A percentile compares a stretch with the other conserved stretches of the same genome.
Conservation (phyloP, 2,797 vertebrate species). For the Petrocephalus schoutedeni region DNA sequence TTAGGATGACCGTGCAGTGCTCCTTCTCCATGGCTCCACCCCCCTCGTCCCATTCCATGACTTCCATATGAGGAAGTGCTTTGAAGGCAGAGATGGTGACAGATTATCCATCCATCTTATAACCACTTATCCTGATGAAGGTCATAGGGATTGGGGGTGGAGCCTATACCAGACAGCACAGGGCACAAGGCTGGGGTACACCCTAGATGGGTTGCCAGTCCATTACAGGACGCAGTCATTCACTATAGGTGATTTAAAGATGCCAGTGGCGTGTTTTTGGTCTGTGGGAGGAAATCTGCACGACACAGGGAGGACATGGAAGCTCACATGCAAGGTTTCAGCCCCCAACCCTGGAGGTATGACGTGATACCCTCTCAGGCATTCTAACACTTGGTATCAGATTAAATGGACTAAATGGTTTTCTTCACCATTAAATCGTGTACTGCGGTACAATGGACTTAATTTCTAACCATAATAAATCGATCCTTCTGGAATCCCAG, state of each 20-base stretch:
- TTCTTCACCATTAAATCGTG: not conserved
- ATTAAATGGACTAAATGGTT: not conserved
- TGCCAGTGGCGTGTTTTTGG: not conserved
- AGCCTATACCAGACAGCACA: not conserved
- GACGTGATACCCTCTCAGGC: not conserved
- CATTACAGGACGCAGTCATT: not conserved
- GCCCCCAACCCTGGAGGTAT: too few relatives aligned
- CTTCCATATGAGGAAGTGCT: conserved; percentile 27
- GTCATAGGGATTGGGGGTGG: not conserved
- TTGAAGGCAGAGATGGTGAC: conserved; percentile 13
- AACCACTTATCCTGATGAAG: not conserved
- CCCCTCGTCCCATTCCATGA: conserved; percentile 8
- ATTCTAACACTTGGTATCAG: not conserved
- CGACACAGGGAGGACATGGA: not conserved
- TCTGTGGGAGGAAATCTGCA: not conserved
- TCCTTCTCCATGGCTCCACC: conserved; percentile 35
- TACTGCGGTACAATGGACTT: not conserved
- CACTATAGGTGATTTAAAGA: not conserved
- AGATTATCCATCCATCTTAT: not conserved
- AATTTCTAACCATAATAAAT: not conserved
- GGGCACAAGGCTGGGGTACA: not conserved
- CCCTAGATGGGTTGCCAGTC: not conserved
- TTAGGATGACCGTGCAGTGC: conserved; percentile 24
- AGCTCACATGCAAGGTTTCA: too few relatives aligned
- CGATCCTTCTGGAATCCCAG: not conserved